phyloP scores from a whole-genome alignment of 2,888 invertebrate species.

The Tiliacea aurago region DNA sequence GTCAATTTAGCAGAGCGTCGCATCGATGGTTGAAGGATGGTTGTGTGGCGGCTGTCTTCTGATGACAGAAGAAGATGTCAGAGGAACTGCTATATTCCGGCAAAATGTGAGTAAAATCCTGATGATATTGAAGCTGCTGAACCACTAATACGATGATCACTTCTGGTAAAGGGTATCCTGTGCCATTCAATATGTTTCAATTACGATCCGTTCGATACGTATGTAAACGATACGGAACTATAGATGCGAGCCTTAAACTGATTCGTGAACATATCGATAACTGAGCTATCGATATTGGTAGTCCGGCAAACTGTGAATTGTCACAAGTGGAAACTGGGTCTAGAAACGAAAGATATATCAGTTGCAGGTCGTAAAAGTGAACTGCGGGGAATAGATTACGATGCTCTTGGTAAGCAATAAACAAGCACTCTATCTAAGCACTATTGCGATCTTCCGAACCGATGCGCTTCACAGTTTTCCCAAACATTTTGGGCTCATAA shows the following conservation, averaged over 20 bases:
- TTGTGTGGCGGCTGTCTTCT: no score
- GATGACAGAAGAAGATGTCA: no score
- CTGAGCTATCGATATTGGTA: background rate
- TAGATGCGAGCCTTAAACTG: background rate
- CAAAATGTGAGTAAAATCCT: no score
- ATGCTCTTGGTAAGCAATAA: conserved; percentile 34
- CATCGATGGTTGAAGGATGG: no score
- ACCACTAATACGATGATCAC: no score
- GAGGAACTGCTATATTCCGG: no score
- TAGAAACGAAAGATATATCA: conserved; percentile 26
- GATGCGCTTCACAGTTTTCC: background rate
- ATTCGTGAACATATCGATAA: background rate
- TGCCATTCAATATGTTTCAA: background rate
- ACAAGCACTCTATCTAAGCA: conserved; percentile 42
- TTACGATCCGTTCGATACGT: background rate
- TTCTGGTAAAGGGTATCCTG: no score
- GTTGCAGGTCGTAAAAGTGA: conserved; percentile 46
- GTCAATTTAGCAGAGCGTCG: no score
- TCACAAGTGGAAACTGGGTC: conserved; percentile 16
- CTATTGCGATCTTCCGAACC: conserved; percentile 15
- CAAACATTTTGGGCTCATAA: conserved; percentile 8
- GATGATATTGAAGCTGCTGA: no score
- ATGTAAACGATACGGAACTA: background rate
- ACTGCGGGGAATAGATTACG: conserved; percentile 37
- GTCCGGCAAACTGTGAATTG: conserved; percentile 4